Conservation (phyloP, 2,888 invertebrate species). For the Cremastobaeus sp. region DNA sequence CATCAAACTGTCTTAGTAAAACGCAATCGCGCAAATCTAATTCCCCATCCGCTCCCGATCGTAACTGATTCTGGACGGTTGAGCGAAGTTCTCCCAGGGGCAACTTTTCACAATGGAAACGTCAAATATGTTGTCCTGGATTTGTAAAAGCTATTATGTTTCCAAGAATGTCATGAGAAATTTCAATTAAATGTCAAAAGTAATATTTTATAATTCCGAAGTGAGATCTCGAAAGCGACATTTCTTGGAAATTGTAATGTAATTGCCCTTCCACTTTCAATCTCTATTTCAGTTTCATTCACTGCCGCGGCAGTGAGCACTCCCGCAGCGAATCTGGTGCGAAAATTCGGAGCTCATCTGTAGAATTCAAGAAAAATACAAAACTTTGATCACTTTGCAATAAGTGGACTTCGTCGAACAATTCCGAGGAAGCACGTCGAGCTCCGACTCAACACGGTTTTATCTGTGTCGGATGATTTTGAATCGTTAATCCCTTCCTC, state of each 20-base stretch:
- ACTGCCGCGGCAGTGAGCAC: neutral
- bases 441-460: too few relatives aligned
- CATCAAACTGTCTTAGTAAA: too few relatives aligned
- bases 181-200: slow-evolving; percentile 35
- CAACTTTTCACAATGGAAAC: slow-evolving; percentile 28
- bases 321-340: slow-evolving; percentile 6
- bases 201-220: slow-evolving; percentile 7
- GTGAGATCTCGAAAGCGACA: slow-evolving; percentile 25
- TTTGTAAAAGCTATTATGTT: slow-evolving; percentile 23
- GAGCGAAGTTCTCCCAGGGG: slow-evolving; percentile 10
- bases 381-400: slow-evolving; percentile 5
- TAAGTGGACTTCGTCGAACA: neutral
- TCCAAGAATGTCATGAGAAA: slow-evolving; percentile 4
- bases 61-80: slow-evolving; percentile 2
- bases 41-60: too few relatives aligned
- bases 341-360: slow-evolving; percentile 15
- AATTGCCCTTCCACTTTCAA: slow-evolving; percentile 22
- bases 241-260: slow-evolving; percentile 30
- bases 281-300: slow-evolving; percentile 29
- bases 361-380: slow-evolving; percentile 8
- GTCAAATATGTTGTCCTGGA: slow-evolving; percentile 31
- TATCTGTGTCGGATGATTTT: too few relatives aligned
- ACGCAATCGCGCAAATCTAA: too few relatives aligned
- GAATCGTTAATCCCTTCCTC: too few relatives aligned
- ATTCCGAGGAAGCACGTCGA: too few relatives aligned